Conservation (phyloP, 2,797 vertebrate species). For the Syncerus caffer region DNA sequence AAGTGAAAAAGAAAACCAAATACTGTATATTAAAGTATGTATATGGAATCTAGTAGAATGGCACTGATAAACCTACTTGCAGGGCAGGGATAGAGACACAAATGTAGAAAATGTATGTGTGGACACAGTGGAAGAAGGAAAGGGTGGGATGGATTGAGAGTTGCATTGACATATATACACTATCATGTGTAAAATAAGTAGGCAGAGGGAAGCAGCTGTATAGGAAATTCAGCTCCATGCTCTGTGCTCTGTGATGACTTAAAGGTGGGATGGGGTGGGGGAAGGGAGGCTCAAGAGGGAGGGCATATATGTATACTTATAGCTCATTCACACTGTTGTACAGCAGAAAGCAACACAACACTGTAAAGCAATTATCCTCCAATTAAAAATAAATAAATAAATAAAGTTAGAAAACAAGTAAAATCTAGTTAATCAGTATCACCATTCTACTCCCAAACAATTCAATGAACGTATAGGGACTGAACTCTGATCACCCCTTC, state of each 20-base stretch:
- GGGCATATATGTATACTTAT: not conserved
- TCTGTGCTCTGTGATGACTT: not conserved
- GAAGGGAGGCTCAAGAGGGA: not conserved
- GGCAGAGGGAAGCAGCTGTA: not conserved
- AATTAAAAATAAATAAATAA: not conserved
- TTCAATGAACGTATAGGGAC: not conserved
- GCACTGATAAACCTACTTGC: not conserved
- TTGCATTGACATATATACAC: not conserved
- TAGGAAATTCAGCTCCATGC: not conserved
- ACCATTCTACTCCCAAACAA: not conserved
- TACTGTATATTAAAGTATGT: not conserved
- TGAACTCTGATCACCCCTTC: not conserved
- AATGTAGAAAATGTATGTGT: not conserved
- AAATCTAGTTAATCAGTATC: not conserved
- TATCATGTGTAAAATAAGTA: not conserved
- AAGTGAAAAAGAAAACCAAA: not conserved
- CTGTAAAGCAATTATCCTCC: not conserved
- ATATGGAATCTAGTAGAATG: not conserved
- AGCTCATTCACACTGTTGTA: not conserved
- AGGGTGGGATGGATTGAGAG: not conserved
- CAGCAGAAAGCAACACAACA: not conserved
- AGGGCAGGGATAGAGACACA: not conserved
- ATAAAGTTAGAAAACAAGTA: not conserved
- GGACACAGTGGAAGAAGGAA: not conserved
- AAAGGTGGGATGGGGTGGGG: not conserved